phyloP scores from a whole-genome alignment of 2,888 invertebrate genomes.

The Catonia carolina region DNA sequence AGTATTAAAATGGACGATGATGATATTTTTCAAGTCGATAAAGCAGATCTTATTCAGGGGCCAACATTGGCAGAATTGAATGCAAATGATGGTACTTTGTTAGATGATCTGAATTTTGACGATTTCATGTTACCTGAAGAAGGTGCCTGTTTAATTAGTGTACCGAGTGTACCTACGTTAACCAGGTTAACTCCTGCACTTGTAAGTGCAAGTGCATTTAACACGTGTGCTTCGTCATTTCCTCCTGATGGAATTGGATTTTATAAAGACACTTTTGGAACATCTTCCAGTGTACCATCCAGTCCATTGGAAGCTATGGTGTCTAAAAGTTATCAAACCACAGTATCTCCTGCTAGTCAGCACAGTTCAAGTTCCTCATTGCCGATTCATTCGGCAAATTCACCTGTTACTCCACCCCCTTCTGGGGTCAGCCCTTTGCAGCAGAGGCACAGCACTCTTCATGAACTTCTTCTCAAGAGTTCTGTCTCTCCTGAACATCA shows the following conservation, averaged over 20 bases:
- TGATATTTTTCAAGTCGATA: conserved; percentile 83
- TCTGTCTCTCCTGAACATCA: conserved; percentile 26
- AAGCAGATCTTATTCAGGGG: conserved; percentile 74
- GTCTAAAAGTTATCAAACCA: conserved; percentile 39
- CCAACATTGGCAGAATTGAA: conserved; percentile 80
- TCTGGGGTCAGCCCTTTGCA: conserved; percentile 37
- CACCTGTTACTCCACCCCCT: conserved; percentile 43
- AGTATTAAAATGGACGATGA: conserved; percentile 77
- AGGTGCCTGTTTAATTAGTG: conserved; percentile 50
- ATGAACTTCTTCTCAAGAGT: conserved; percentile 59
- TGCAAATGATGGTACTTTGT: conserved; percentile 61
- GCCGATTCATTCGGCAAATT: conserved; percentile 39
- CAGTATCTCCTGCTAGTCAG: conserved; percentile 62
- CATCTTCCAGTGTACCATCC: conserved; percentile 44
- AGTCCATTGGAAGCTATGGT: conserved; percentile 45
- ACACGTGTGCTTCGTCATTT: conserved; percentile 38
- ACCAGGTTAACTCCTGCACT: conserved; percentile 36
- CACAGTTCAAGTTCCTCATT: conserved; percentile 55
- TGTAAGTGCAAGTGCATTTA: conserved; percentile 6
- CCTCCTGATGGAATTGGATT: conserved; percentile 38
- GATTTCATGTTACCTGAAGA: conserved; percentile 71
- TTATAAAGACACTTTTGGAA: conserved; percentile 38
- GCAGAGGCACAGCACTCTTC: conserved; percentile 46
- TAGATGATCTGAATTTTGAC: conserved; percentile 81
- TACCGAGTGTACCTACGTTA: conserved; percentile 42